These are phyloP conservation scores for Esox lucius DNA, from an alignment of 2,797 vertebrate species.

Conservation along the genomic window DNA sequence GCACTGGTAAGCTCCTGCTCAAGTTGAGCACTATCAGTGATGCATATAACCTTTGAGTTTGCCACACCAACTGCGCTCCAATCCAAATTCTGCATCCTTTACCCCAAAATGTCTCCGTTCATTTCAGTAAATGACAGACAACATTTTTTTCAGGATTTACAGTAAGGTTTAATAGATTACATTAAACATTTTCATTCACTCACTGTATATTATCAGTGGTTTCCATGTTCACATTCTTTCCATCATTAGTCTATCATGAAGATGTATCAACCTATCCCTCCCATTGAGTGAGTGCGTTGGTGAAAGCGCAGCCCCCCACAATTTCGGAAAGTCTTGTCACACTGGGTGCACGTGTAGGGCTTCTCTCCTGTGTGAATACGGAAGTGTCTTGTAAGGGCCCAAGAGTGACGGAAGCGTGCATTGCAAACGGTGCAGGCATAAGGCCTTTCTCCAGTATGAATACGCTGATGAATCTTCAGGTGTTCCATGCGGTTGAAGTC, in stretches of 20 bases:
- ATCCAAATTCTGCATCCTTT: background rate
- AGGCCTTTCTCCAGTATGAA: slow-evolving; percentile 60
- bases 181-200: background rate
- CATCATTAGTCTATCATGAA: background rate
- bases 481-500: slow-evolving; percentile 62
- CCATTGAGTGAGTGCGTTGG: slow-evolving; percentile 46
- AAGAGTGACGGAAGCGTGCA: slow-evolving; percentile 55
- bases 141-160: background rate
- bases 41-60: background rate
- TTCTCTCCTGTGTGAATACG: slow-evolving; percentile 62
- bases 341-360: slow-evolving; percentile 54
- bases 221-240: background rate
- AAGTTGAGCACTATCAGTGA: background rate
- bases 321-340: slow-evolving; percentile 57
- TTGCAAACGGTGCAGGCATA: slow-evolving; percentile 58
- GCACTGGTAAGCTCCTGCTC: too few species aligned
- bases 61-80: background rate
- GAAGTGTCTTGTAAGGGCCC: slow-evolving; percentile 57
- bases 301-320: slow-evolving; percentile 54
- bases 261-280: slow-evolving; percentile 12
- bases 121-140: background rate
- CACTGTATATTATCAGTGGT: background rate
- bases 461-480: slow-evolving; percentile 62
- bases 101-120: background rate
- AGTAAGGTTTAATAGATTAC: background rate